A percentile compares a stretch with the other conserved stretches of the same genome.
phyloP scores from a whole-genome alignment of 2,797 vertebrate genomes.

The Myotis daubentonii region DNA sequence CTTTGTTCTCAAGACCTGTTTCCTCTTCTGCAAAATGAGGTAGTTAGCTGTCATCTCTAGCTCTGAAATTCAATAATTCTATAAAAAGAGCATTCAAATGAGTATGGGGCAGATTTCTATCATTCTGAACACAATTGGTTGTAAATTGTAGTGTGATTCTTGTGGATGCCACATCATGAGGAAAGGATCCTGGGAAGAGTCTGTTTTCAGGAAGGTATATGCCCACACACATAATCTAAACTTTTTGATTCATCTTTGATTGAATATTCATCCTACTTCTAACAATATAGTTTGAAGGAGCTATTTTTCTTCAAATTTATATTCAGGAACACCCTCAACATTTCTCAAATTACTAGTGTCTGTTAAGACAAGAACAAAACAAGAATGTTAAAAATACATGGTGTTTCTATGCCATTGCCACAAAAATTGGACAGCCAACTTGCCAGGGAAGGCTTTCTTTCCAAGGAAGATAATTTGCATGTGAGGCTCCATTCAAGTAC shows the following conservation, averaged over 20 bases:
- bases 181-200: neutral
- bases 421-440: constrained; percentile 58
- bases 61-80: constrained; percentile 25
- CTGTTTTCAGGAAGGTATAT: neutral
- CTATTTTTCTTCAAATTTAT: constrained; percentile 74
- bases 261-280: constrained; percentile 69
- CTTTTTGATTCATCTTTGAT: constrained; percentile 57
- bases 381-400: constrained; percentile 81
- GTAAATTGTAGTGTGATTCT: constrained; percentile 30
- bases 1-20: neutral
- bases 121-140: neutral
- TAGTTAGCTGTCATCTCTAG: neutral
- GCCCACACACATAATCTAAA: neutral
- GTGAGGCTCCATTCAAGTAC: constrained; percentile 62
- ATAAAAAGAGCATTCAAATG: constrained; percentile 15
- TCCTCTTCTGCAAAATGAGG: constrained; percentile 20
- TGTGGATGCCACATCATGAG: neutral
- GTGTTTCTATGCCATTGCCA: constrained; percentile 65
- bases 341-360: constrained; percentile 80
- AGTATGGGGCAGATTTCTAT: neutral
- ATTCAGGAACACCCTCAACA: constrained; percentile 71
- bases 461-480: constrained; percentile 74
- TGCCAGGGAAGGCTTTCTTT: constrained; percentile 64
- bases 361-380: constrained; percentile 74
- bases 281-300: constrained; percentile 67